Evolutionary conservation across 2,888 invertebrate genomes (phyloP), one percentile per base, ranked within the genome.

Genomic region (Auanema freiburgensis): DNA sequence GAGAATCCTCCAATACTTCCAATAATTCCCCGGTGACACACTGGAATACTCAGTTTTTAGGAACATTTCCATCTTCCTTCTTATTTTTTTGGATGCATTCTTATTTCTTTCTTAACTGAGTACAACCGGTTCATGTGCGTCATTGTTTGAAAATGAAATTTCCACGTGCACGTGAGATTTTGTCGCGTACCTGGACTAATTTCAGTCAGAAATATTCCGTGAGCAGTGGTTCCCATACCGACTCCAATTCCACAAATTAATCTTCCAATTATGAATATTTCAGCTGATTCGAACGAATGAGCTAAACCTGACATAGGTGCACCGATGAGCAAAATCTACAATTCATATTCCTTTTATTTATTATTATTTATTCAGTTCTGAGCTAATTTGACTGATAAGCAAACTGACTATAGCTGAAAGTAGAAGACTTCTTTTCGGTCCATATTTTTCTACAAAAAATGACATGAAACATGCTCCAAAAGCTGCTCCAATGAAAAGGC

Each of bases 401-500:
- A 12, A 51, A 46, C 66, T 49, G 44, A 77, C 67, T 8, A 69
- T 52, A 1, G 77, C 65, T 33, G 79, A 67, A 0, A 68, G 16
- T 2, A 77, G 58, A 12, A 73, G 55, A 6, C 63, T 57, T 33
- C 57, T 69, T n/a, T 57, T 16, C 0, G 66, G 76, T 8, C 71
- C 73, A 11, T 62, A 33, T 25, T 18, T 44, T 10, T 52, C 52
- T 0, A 71, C 59, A 3, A 71, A n/a, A 40, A 1, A 63, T 42
- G 46, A 59, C 2, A 58, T 61, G 52, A 25, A 18, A 2, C 60
- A 46, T 24, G 69, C 77, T 21, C 78, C 67, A n/a, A 77, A 44
- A 10, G 77, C 54, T 21, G 77, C 77, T 23, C 80, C 80, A 25
- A 77, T 61, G 55, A 80, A 78, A 5, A 80, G 65, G n/a, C 69